Evolutionary conservation across 2,888 invertebrate species (phyloP), one percentile per base, ranked within the genome.

Genomic region (Aleiodes alternator): DNA sequence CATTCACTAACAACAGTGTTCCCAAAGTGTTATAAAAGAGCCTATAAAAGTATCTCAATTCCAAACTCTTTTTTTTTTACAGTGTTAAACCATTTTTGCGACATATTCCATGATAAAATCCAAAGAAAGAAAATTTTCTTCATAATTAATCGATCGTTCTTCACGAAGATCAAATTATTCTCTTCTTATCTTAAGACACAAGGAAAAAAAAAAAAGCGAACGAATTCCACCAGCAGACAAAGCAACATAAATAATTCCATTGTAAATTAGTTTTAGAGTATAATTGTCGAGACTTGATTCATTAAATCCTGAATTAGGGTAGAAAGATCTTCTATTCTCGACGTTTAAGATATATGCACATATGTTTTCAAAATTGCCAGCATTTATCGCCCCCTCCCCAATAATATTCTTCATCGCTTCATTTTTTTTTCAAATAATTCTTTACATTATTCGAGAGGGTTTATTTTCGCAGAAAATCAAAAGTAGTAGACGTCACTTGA

Each of bases 201-300:
- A 4, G 61, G n/a, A n/a, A n/a, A 38, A 5, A 48, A 48, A 14
- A 14, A 16, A 6, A n/a, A 23, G 43, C 4, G 43, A 9, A 43
- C 7, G 43, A 43, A 23, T 64, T 64, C 14, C 38, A 31, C 57
- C 38, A 23, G 8, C 64, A 64, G 64, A 64, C 64, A 48, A 64
- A 64, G 64, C 48, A 64, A 23, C 1, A 14, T 64, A 9, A 64
- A 64, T 64, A 48, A 64, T 64, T 64, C 64, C 48, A 38, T 43
- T 48, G 64, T 48, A 43, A 64, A 64, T 64, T 64, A 64, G 43
- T 64, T 64, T 64, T 43, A 64, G 43, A 16, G 43, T 64, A 64
- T 64, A 64, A 64, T 64, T 43, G 64, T 64, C 48, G 43, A 23
- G 16, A 23, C 16, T 64, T 43, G 64, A 43, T 48, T 64, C 43